phyloP scores from a whole-genome alignment of 2,888 invertebrate genomes.

The Acleris literana region DNA sequence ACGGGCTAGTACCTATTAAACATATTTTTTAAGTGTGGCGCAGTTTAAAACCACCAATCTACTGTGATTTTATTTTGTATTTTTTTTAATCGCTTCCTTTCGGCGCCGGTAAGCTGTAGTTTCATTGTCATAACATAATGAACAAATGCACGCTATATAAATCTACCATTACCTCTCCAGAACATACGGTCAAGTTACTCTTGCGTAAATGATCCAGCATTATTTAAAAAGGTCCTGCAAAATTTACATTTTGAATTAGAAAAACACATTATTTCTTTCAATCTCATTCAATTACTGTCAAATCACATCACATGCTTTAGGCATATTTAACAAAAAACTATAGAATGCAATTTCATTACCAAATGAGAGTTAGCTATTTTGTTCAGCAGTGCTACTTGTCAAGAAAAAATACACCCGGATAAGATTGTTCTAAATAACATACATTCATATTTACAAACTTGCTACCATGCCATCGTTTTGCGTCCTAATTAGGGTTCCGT shows the following conservation, averaged over 20 bases:
- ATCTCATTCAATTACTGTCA: constrained; percentile 3
- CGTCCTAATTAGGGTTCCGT: too few species aligned
- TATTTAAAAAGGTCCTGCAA: constrained; percentile 28
- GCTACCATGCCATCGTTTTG: too few species aligned
- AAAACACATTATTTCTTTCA: constrained; percentile 11
- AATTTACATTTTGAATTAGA: constrained; percentile 32
- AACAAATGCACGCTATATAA: constrained; percentile 12
- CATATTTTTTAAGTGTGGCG: too few species aligned
- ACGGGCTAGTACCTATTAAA: too few species aligned
- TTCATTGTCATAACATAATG: too few species aligned
- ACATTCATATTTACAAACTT: too few species aligned
- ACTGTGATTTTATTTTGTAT: too few species aligned
- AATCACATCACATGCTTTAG: not conserved
- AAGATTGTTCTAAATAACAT: not conserved
- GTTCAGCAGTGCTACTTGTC: constrained; percentile 31
- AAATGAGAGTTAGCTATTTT: constrained; percentile 36
- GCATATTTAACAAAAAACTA: constrained; percentile 3
- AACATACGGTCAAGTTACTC: constrained; percentile 25
- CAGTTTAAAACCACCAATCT: too few species aligned
- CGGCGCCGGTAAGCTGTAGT: too few species aligned
- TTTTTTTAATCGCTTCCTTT: too few species aligned
- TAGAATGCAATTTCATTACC: constrained; percentile 7
- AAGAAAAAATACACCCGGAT: constrained; percentile 3
- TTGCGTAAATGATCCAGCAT: constrained; percentile 24
- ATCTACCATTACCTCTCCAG: constrained; percentile 31